Base-by-base conservation (phyloP, 2,113 vertebrate species). In the Canis aureus region DNA sequence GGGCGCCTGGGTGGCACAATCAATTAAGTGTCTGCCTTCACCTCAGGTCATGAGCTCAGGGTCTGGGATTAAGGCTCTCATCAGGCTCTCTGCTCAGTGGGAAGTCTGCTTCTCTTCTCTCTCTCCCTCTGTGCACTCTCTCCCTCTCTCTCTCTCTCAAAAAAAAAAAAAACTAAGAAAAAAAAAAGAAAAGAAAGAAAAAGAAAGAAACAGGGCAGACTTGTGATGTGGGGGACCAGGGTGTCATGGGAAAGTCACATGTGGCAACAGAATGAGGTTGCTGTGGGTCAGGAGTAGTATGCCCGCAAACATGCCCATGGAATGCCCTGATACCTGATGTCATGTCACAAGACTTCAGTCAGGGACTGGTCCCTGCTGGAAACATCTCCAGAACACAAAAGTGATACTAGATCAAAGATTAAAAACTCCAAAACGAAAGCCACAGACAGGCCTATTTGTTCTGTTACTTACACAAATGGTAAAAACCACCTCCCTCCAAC, bases 241-340 rank as follows among this genome's bases (percentile, higher is more conserved):
- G 20, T 55, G 25, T 53, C 23, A 3, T 25, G 17, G 51, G 43
- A 81, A 19, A 85, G 27, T 57, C 20, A 66, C 5, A 0, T 2
- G 3, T 13, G 16, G 25, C 20, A 83, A 51, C 2, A 69, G 11
- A 53, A 67, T 59, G 38, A 51, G 38, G 76, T 0, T 59, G 32
- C 38, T 67, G 22, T 5, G 17, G 1, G 2, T 3, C 3, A 32
- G 27, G 0, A 16, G 22, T 11, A 0, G 23, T 17, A 23, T 53
- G 25, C 3, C 2, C 5, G 51, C 19, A 53, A 53, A 43, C 7
- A 57, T 23, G 8, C 23, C 49, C 29, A 22, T 7, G 1, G 23
- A 69, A 43, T 69, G 16, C 11, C 35, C 7, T 81, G 88, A 51
- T 5, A 74, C 55, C 43, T 5, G 2, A 22, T 6, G 0, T 9